These are phyloP conservation scores for Anthoscopus minutus DNA, from an alignment of 2,113 vertebrate species.

Conservation along the genomic window DNA sequence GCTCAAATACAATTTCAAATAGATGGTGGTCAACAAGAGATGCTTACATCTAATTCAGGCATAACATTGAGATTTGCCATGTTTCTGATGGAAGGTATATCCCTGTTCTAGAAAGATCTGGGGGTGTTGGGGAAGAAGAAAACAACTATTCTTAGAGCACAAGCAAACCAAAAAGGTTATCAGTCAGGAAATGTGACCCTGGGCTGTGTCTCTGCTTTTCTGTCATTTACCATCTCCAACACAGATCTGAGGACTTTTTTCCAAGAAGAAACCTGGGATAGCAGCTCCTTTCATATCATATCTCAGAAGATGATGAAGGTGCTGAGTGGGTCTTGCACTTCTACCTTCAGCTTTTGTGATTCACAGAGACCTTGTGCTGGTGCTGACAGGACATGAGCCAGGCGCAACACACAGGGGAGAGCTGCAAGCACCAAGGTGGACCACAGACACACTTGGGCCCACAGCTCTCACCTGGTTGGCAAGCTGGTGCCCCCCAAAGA, in stretches of 20 bases:
- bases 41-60: background rate
- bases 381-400: accelerated
- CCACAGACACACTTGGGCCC: background rate
- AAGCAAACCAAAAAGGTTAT: background rate
- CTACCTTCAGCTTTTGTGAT: background rate
- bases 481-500: background rate
- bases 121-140: accelerated
- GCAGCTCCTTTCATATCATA: background rate
- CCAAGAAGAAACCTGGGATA: background rate
- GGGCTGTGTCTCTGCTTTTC: background rate
- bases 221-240: background rate
- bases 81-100: background rate
- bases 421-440: background rate
- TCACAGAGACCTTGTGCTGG: background rate
- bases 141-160: background rate
- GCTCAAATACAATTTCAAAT: background rate
- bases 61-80: background rate
- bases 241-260: background rate
- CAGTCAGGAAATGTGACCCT: background rate
- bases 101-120: background rate
- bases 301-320: background rate
- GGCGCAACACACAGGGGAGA: background rate
- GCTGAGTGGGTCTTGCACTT: background rate
- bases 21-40: background rate
- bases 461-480: background rate